Evolutionary conservation across 2,113 vertebrate species (phyloP).

Genomic region (Lepus americanus): DNA sequence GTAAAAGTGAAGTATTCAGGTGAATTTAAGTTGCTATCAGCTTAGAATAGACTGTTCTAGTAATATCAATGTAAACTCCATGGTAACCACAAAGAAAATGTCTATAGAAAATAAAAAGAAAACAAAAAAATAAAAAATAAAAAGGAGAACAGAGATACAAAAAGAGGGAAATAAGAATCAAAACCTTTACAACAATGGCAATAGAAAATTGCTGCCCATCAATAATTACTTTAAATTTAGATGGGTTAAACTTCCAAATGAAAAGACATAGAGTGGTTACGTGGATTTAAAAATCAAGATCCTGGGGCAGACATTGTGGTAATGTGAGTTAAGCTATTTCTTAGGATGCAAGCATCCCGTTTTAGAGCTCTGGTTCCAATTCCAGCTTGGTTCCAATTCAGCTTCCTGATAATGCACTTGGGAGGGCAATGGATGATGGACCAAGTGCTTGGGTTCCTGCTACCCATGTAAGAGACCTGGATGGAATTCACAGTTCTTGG

Average conservation of each 20-base stretch:
- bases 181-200: background rate
- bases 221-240: background rate
- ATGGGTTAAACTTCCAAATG: background rate
- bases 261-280: background rate
- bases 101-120: background rate
- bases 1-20: background rate
- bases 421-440: no score
- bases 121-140: background rate
- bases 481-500: no score
- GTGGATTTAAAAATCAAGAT: background rate
- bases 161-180: background rate
- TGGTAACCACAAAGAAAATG: background rate
- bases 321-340: no score
- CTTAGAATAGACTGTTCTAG: background rate
- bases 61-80: background rate
- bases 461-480: no score
- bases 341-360: no score
- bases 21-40: background rate
- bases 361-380: no score
- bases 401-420: no score
- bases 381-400: no score
- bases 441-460: no score
- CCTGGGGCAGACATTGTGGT: no score
- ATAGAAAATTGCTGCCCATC: background rate
- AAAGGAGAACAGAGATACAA: background rate